These are phyloP conservation scores for Spodoptera littoralis DNA, from an alignment of 2,888 invertebrate species.

Conservation along the genomic window DNA sequence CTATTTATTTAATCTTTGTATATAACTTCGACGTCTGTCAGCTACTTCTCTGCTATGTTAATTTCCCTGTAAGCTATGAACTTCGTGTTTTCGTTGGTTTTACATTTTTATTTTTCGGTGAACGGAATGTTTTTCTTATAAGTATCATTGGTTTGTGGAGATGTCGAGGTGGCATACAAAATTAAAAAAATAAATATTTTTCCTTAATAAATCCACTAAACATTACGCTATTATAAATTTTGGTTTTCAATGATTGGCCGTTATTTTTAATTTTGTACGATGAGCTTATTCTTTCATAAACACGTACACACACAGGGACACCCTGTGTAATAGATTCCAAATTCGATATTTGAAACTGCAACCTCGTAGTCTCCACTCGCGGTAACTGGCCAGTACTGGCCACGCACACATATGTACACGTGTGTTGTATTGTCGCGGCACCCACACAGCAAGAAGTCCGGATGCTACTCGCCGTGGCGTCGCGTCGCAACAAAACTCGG, in stretches of 20 bases:
- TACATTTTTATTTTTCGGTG: constrained; percentile 60
- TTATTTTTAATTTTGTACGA: neutral
- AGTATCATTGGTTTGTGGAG: constrained; percentile 56
- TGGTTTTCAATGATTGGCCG: neutral
- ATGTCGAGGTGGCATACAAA: constrained; percentile 54
- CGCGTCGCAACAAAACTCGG: constrained; percentile 97
- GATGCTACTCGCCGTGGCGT: constrained; percentile 97
- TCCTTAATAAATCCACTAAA: neutral
- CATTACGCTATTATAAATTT: neutral
- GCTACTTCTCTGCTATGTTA: constrained; percentile 61
- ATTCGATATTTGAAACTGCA: constrained; percentile 11
- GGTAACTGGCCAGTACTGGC: constrained; percentile 39
- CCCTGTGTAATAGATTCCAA: neutral
- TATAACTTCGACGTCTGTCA: constrained; percentile 53
- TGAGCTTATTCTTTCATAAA: neutral
- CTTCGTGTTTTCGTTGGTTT: constrained; percentile 60
- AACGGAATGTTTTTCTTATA: constrained; percentile 67
- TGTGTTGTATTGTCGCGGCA: constrained; percentile 74
- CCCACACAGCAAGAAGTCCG: constrained; percentile 91
- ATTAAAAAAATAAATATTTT: neutral
- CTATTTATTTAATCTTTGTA: constrained; percentile 68
- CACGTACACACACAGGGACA: neutral
- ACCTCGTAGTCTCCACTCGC: constrained; percentile 67
- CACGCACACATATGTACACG: constrained; percentile 82
- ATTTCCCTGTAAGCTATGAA: constrained; percentile 63